Evolutionary conservation across 2,888 invertebrate species (phyloP).

Genomic region (Chloromyia formosa): DNA sequence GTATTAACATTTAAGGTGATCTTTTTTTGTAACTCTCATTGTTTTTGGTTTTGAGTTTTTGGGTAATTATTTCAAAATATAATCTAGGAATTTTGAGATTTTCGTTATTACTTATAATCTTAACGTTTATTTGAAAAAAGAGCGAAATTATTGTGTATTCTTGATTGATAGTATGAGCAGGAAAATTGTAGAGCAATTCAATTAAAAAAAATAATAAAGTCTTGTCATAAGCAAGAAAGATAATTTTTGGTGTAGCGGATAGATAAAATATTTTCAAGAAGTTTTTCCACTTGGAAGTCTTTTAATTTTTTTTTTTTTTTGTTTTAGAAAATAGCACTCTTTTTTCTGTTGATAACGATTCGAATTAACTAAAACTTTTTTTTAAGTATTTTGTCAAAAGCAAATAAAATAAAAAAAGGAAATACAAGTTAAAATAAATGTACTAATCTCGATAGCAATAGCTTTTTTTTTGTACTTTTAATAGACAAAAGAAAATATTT

Average conservation of each 20-base stretch:
- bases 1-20: conserved; percentile 13
- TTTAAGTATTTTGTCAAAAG: too few relatives aligned
- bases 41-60: too few relatives aligned
- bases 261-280: conserved; percentile 60
- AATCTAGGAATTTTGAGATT: conserved; percentile 49
- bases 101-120: conserved; percentile 35
- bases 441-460: not conserved
- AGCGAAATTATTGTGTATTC: conserved; percentile 42
- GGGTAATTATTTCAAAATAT: conserved; percentile 46
- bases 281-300: conserved; percentile 58
- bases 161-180: conserved; percentile 23
- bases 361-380: not conserved
- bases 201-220: conserved; percentile 29
- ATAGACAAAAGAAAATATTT: conserved; percentile 24
- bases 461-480: not conserved
- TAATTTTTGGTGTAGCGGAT: conserved; percentile 45
- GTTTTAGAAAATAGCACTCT: conserved; percentile 44
- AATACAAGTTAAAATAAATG: conserved; percentile 19
- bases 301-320: not conserved
- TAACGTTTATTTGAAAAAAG: conserved; percentile 48
- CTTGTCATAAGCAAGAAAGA: conserved; percentile 44
- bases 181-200: conserved; percentile 29
- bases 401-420: not conserved
- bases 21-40: conserved; percentile 49
- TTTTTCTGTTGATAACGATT: conserved; percentile 46